Evolutionary conservation across 2,113 vertebrate species (phyloP), one percentile per base, ranked within the genome.

Genomic region (Chlorodrepanis virens): DNA sequence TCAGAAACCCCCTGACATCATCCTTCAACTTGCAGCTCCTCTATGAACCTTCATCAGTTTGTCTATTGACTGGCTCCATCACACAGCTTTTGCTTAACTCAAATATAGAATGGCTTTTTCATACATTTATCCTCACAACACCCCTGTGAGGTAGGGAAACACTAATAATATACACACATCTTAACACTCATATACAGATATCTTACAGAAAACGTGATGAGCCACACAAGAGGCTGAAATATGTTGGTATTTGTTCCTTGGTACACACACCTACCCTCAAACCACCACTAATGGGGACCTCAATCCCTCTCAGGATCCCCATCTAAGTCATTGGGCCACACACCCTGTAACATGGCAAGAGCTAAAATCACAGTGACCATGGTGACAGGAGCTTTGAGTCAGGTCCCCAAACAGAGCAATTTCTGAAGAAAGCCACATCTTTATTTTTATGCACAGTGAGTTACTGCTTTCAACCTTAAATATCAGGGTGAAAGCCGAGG

Each of bases 121-220:
- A 75, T 2, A 69, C 35, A 63, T 65, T 80, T 54, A 83, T 70
- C 93, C 93, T 95, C 95, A 97, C 93, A 96, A 96, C 95, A 96
- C 91, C 92, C 93, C 91, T 96, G 93, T 96, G 95, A 96, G 95
- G 95, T 95, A 96, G 95, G 95, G 79, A 93, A 92, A 70, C 39
- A 69, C 75, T 72, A 65, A 54, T 6, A 49, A 42, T 8, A 49
- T 4, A 54, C 47, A 35, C 29, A 54, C n/a, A 50, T 50, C 50
- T 49, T 49, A 83, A 71, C 39, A 47, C 57, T 59, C 47, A 52
- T 11, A 59, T 2, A 65, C 24, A 82, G 10, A 17, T n/a, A 81
- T 89, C 78, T 91, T 71, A 83, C 64, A 90, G 54, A 45, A 49
- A 83, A 33, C 24, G 10, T 39, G 54, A 75, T 16, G 35, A 95